Evolutionary conservation across 1,140 invertebrate genomes (phyloP), one percentile per base, ranked within the genome.

Genomic region (Neodiprion lecontei): DNA sequence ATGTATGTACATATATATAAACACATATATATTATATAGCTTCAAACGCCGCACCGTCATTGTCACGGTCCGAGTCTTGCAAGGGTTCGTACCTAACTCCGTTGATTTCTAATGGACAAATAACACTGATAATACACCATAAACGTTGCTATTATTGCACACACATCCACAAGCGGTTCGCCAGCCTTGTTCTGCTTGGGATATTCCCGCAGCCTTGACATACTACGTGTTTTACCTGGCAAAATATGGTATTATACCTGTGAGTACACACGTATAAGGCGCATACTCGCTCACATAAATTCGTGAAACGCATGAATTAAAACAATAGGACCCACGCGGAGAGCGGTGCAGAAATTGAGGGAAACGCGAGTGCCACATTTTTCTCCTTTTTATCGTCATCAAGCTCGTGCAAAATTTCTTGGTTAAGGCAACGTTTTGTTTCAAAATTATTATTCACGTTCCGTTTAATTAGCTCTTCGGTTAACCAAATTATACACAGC

Each of bases 171-270:
- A 40, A 40, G 28, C 28, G 28, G 11, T 61, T 14, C 11, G 11
- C 53, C 53, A 61, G 53, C 53, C 53, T 61, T 61, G 53, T 61
- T 61, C 53, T 61, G 53, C 53, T 61, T 61, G 53, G n/a, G n/a
- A 61, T 61, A 61, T 14, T 61, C 53, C 53, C n/a, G 11, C 53
- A 61, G 53, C 53, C 53, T 61, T 61, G 53, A 61, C 53, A 61
- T 61, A 61, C 53, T 61, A 61, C 53, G 53, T 61, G 53, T 61
- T 61, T 61, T 61, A 61, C 53, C n/a, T 61, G 53, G 53, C 53
- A 61, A 61, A 61, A 61, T 61, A 17, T 61, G 28, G 28, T 40
- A 40, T 40, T 40, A 40, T 40, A 40, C 28, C 5, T 40, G 28
- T 5, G 28, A 40, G 28, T 17, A 61, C n/a, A 61, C 53, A 61